Evolutionary conservation across 2,797 vertebrate species (phyloP), one percentile per base, ranked within the genome.

Genomic region (Gymnothorax reevesii): DNA sequence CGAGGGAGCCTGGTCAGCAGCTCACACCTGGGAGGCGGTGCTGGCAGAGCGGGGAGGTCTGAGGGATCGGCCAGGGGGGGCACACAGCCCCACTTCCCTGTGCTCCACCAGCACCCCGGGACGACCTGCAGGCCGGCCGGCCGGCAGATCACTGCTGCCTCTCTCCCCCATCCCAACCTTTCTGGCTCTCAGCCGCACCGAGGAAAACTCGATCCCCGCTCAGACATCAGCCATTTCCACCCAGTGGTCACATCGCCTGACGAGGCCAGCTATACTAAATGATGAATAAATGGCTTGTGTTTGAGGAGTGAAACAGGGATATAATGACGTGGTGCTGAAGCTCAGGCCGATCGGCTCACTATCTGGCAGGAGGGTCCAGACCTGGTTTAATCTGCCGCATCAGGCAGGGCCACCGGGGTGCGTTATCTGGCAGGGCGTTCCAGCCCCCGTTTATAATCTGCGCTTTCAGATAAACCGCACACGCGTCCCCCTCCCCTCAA

Each of bases 361-460:
- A 69, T 84, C 60, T 84, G 83, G 83, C 62, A 84, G 83, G 83
- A 84, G 33, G 80, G 83, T 54, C 57, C 59, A 13, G 33, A 27
- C 57, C 57, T 15, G 13, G 59, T 62, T 83, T 83, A 83, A 83
- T 83, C 59, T 83, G 57, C 62, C 54, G 52, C 54, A 69, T 85
- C 86, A 85, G n/a, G 66, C 83, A n/a, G 80, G 83, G 64, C 80
- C 25, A 60, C 77, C 64, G 86, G 84, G 83, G 57, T 62, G 57
- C 49, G n/a, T 86, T 87, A 88, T 87, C 86, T 87, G 88, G 86
- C 86, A 85, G 84, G 88, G 79, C 66, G 57, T 77, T 55, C 57
- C 69, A 15, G 73, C 84, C 42, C 64, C 83, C 2, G 62, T 84
- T 84, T 84, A 42, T 42, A 84, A 84, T 84, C 83, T 84, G 64